Evolutionary conservation across 2,888 invertebrate genomes (phyloP), one percentile per base, ranked within the genome.

Genomic region (Drosophila paucipuncta): DNA sequence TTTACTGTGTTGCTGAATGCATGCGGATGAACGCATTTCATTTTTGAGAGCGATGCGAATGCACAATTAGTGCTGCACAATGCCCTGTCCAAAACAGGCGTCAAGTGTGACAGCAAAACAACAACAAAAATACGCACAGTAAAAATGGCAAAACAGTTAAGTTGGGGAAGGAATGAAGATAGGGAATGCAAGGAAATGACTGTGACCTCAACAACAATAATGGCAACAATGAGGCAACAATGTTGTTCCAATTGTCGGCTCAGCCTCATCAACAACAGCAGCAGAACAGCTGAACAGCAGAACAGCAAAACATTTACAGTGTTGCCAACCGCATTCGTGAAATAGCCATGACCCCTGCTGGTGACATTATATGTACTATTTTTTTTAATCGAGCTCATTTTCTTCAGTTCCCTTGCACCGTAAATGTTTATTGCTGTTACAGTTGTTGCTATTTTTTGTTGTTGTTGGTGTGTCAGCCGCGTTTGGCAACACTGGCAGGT

Each of bases 381-480:
- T 59, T 50, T 72, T 72, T 64, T 61, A 59, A 47, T 47, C 41
- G 54, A 33, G 63, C 53, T 73, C 80, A 78, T 82, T 78, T 80
- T 82, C 66, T 82, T 80, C 72, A 74, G 81, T 78, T 81, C 54
- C 25, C 78, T 77, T 47, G 74, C 82, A 70, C 68, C 68, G 73
- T 74, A 80, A 78, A 80, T 80, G 82, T 80, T 80, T 82, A 82
- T 76, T 75, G 68, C 78, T n/a, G 70, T 78, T 70, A n/a, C 70
- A 54, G 52, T 55, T 65, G 71, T 47, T 64, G 63, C 54, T 33
- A 33, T 25, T 18, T 50, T 35, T 28, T 59, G 30, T 9, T 28
- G 18, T 71, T 71, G 39, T 30, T 60, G 22, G 30, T 30, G 59
- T 78, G 79, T 68, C 74, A 70, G 75, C 72, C 82, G 72, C 79